phyloP scores from a whole-genome alignment of 2,888 invertebrate genomes.

The Labia minor region DNA sequence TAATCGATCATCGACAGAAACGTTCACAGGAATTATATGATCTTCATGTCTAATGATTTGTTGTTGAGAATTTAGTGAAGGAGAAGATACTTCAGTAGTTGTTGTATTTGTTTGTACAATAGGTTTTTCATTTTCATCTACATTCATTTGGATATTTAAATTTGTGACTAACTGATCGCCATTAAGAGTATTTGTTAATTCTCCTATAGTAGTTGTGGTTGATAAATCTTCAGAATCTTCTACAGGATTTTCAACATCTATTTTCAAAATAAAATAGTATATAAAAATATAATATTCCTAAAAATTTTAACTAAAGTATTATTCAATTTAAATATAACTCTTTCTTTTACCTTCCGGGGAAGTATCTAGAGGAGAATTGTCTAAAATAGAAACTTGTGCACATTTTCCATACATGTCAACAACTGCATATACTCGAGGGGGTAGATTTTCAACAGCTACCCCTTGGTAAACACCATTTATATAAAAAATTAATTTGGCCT shows the following conservation, averaged over 20 bases:
- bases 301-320: background rate
- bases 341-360: background rate
- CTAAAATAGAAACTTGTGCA: slow-evolving; percentile 58
- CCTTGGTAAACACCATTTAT: slow-evolving; percentile 84
- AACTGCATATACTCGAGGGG: slow-evolving; percentile 60
- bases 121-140: background rate
- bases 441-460: slow-evolving; percentile 68
- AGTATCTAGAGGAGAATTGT: slow-evolving; percentile 29
- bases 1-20: slow-evolving; percentile 46
- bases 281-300: background rate
- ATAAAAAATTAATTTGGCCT: slow-evolving; percentile 77
- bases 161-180: background rate
- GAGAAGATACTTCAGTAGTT: slow-evolving; percentile 14
- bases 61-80: slow-evolving; percentile 18
- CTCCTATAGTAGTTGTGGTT: background rate
- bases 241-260: background rate
- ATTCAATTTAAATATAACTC: background rate
- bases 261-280: background rate
- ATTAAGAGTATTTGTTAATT: background rate
- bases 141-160: background rate
- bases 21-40: slow-evolving; percentile 15
- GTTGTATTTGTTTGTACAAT: background rate
- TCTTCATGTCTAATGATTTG: slow-evolving; percentile 16
- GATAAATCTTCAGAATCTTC: background rate
- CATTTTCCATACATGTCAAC: slow-evolving; percentile 76